A percentile compares a stretch with the other conserved stretches of the same genome.
Evolutionary conservation across 2,797 vertebrate species (phyloP).

Genomic region (Danio jaintianensis): DNA sequence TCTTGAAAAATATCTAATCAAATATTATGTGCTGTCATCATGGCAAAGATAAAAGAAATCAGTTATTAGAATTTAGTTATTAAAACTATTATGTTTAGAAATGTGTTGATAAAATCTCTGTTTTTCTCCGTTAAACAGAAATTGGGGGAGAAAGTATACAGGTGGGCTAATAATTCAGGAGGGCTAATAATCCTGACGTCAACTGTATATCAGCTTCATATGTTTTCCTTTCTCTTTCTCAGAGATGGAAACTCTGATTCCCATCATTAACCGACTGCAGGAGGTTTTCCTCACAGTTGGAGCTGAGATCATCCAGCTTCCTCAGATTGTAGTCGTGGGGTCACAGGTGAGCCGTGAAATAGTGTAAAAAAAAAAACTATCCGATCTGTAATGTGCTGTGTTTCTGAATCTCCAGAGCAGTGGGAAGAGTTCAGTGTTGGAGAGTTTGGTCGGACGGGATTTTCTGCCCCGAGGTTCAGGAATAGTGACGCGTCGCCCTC

Average conservation of each 20-base stretch:
- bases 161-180: no score
- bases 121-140: no score
- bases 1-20: no score
- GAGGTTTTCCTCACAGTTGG: constrained; percentile 85
- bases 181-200: no score
- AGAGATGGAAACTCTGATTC: constrained; percentile 84
- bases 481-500: constrained; percentile 85
- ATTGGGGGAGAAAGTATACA: no score
- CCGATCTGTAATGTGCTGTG: not conserved
- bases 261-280: constrained; percentile 84
- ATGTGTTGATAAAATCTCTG: no score
- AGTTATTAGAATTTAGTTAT: no score
- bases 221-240: constrained; percentile 7
- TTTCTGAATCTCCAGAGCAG: constrained; percentile 78
- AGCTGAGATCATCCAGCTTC: constrained; percentile 81
- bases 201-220: not conserved
- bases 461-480: constrained; percentile 84
- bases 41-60: no score
- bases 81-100: no score
- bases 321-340: constrained; percentile 85
- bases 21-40: no score
- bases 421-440: constrained; percentile 85
- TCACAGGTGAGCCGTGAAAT: constrained; percentile 76
- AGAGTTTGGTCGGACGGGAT: constrained; percentile 83
- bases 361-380: no score